These are phyloP conservation scores for Siniperca chuatsi DNA, from an alignment of 2,113 vertebrate species.

Conservation along the genomic window DNA sequence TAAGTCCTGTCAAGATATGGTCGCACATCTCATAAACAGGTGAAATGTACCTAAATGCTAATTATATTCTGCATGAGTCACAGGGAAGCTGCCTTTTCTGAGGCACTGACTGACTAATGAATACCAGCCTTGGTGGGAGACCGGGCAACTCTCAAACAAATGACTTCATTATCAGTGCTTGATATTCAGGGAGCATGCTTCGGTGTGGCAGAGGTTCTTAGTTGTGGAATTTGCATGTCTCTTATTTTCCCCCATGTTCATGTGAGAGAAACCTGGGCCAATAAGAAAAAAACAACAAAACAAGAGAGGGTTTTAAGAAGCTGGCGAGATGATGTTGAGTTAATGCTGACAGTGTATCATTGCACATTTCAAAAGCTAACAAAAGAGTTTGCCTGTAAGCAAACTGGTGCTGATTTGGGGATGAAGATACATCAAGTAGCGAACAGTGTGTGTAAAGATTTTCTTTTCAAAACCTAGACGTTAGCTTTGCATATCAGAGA, in stretches of 20 bases:
- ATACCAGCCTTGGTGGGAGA: conserved; percentile 81
- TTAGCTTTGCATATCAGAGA: conserved; percentile 76
- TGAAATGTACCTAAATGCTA: conserved; percentile 76
- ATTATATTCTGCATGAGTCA: conserved; percentile 78
- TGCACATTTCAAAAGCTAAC: conserved; percentile 71
- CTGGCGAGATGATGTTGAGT: conserved; percentile 40
- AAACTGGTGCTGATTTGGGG: conserved; percentile 67
- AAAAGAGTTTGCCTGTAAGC: conserved; percentile 75
- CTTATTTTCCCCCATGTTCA: conserved; percentile 63
- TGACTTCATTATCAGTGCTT: conserved; percentile 84
- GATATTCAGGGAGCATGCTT: conserved; percentile 81
- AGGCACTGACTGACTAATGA: conserved; percentile 84
- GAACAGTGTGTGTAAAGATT: conserved; percentile 68
- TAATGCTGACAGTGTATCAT: conserved; percentile 52
- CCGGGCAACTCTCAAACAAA: conserved; percentile 84
- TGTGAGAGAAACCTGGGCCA: conserved; percentile 38
- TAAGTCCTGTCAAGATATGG: conserved; percentile 52
- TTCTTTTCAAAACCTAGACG: conserved; percentile 61
- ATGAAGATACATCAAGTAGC: conserved; percentile 66
- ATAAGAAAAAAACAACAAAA: not conserved
- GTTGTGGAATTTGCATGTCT: conserved; percentile 72
- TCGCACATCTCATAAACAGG: conserved; percentile 65
- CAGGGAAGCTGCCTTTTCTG: conserved; percentile 66
- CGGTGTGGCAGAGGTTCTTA: conserved; percentile 69
- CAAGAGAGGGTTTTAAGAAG: conserved; percentile 20